phyloP scores from a whole-genome alignment of 2,113 vertebrate genomes.

The Chaenocephalus aceratus region DNA sequence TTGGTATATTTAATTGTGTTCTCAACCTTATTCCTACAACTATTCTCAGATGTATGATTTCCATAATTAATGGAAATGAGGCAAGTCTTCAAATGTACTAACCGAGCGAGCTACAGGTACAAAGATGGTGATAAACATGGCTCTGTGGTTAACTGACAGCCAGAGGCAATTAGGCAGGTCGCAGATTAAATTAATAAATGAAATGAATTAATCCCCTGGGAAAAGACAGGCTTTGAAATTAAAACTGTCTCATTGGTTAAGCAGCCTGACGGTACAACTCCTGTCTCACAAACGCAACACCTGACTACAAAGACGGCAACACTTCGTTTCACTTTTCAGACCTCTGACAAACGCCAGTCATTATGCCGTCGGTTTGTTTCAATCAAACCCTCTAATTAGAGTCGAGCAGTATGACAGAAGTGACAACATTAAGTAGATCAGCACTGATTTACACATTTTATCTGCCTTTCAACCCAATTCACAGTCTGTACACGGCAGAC shows the following conservation, averaged over 20 bases:
- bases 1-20: slow-evolving; percentile 71
- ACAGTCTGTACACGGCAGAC: slow-evolving; percentile 40
- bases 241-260: slow-evolving; percentile 46
- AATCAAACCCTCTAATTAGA: slow-evolving; percentile 46
- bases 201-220: slow-evolving; percentile 56
- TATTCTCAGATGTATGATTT: slow-evolving; percentile 67
- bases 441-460: slow-evolving; percentile 46
- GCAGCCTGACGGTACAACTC: slow-evolving; percentile 30
- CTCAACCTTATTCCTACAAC: slow-evolving; percentile 64
- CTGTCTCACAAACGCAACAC: slow-evolving; percentile 22
- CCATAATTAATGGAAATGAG: slow-evolving; percentile 75
- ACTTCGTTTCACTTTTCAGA: slow-evolving; percentile 24
- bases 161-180: slow-evolving; percentile 55
- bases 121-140: slow-evolving; percentile 37
- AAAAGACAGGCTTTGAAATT: slow-evolving; percentile 55
- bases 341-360: slow-evolving; percentile 21
- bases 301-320: slow-evolving; percentile 17
- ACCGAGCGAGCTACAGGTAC: slow-evolving; percentile 58
- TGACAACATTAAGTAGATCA: slow-evolving; percentile 43
- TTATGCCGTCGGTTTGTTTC: slow-evolving; percentile 42
- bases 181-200: slow-evolving; percentile 52
- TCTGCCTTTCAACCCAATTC: slow-evolving; percentile 42
- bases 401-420: slow-evolving; percentile 28
- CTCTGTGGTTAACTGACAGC: slow-evolving; percentile 53
- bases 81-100: slow-evolving; percentile 64